Evolutionary conservation across 1,140 invertebrate species (phyloP), one percentile per base, ranked within the genome.

Genomic region (Caenorhabditis inopinata): DNA sequence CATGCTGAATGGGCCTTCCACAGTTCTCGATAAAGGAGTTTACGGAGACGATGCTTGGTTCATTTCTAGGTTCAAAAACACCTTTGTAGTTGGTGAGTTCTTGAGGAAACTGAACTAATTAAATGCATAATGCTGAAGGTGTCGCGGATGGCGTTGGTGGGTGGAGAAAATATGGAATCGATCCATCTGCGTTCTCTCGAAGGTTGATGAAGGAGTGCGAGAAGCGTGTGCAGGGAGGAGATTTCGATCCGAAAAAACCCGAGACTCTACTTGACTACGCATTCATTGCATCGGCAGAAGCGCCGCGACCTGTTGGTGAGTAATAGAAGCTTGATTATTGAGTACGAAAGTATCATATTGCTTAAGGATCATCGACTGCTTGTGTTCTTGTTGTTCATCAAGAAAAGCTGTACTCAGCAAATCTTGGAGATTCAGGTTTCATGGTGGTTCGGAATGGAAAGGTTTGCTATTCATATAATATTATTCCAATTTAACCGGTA

Each of bases 1-100:
- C 89, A 93, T 94, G 47, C 45, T 85, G 16, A 84, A 84, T 42
- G 83, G 84, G 89, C 91, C 91, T 80, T 92, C 92, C 82, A 91
- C 92, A 83, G 93, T 92, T 89, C 91, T 93, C 62, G 92, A 92
- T 88, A 94, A 93, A 89, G 94, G 94, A 89, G 94, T 95, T 87
- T 97, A 95, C 89, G 96, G 96, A 74, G 96, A 98, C 89, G 96
- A 97, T 91, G 94, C 96, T 49, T 97, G 94, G 93, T 97, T 98
- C 90, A 93, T 93, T 84, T 93, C 94, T 4, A 93, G 93, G 89
- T 93, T 93, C 87, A 94, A 93, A 84, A 89, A 92, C 86, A 93
- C 93, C 58, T 95, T 97, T 91, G 95, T 97, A 82, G 92, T 97
- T 90, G 96, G 95, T 96, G 90, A 91, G 91, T 85, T 29, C 6